Evolutionary conservation across 2,888 invertebrate species (phyloP).

Genomic region (Orchesella flavescens): DNA sequence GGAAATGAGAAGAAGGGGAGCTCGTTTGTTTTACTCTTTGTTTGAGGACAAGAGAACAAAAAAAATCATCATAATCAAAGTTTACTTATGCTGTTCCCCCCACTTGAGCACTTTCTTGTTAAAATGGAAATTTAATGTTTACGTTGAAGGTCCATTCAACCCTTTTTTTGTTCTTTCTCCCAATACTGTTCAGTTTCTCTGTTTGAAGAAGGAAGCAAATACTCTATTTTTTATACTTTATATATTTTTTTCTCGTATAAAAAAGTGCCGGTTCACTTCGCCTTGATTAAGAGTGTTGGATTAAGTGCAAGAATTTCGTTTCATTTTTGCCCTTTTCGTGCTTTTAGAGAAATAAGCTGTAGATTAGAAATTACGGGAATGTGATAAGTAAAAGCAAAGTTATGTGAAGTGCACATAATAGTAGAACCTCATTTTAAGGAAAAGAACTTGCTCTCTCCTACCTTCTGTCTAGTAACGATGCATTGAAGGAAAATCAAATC

Average conservation of each 20-base stretch:
- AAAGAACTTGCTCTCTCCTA: too few relatives aligned
- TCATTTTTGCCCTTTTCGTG: slow-evolving; percentile 2
- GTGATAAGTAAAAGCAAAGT: not conserved
- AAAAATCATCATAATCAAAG: slow-evolving; percentile 43
- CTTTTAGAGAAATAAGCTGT: slow-evolving; percentile 12
- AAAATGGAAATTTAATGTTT: slow-evolving; percentile 58
- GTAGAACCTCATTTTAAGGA: too few relatives aligned
- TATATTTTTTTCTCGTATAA: slow-evolving; percentile 25
- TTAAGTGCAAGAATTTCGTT: slow-evolving; percentile 24
- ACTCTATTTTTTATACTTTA: not conserved
- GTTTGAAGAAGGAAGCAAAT: not conserved
- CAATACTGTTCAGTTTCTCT: not conserved
- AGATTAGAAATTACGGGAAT: not conserved
- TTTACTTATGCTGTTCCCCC: not conserved
- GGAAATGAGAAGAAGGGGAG: slow-evolving; percentile 13
- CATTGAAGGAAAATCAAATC: too few relatives aligned
- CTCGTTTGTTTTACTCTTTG: slow-evolving; percentile 13
- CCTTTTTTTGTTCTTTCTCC: not conserved
- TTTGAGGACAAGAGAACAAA: not conserved
- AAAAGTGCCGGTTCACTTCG: slow-evolving; percentile 50
- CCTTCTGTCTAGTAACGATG: too few relatives aligned
- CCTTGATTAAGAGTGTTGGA: slow-evolving; percentile 64
- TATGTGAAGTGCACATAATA: too few relatives aligned
- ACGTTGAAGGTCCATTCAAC: slow-evolving; percentile 28
- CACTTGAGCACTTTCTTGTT: slow-evolving; percentile 33